Conservation (phyloP, 2,888 invertebrate genomes). For the Sarcophaga subvicina region DNA sequence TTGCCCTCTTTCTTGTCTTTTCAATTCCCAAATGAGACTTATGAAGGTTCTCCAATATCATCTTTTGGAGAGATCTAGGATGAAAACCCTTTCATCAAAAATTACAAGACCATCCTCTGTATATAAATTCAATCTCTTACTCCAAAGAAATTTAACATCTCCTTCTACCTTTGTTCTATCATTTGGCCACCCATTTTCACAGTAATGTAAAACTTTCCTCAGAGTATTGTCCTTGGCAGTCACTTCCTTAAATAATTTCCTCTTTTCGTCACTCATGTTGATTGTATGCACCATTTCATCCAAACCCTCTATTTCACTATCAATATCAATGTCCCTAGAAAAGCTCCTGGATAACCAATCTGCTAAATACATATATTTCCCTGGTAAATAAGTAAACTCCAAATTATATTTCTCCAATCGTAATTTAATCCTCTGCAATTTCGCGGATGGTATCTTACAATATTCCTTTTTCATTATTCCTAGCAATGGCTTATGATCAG, state of each 20-base stretch:
- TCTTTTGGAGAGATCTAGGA: too few relatives aligned
- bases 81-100: conserved; percentile 63
- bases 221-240: conserved; percentile 19
- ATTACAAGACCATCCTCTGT: conserved; percentile 61
- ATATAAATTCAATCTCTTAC: conserved; percentile 45
- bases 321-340: not conserved
- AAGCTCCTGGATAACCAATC: conserved; percentile 61
- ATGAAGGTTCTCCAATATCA: conserved; percentile 67
- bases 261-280: conserved; percentile 53
- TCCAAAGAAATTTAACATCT: conserved; percentile 61
- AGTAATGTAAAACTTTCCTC: conserved; percentile 16
- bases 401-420: conserved; percentile 69
- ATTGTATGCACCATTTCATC: too few relatives aligned
- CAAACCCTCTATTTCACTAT: too few relatives aligned
- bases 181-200: conserved; percentile 35
- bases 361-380: conserved; percentile 68
- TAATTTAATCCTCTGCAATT: conserved; percentile 68
- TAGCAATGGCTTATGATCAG: conserved; percentile 59
- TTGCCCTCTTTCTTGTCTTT: conserved; percentile 71
- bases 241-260: conserved; percentile 43
- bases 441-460: conserved; percentile 62
- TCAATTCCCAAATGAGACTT: conserved; percentile 70
- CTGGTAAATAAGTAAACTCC: conserved; percentile 68
- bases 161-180: not conserved
- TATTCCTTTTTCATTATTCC: conserved; percentile 57